Base-by-base conservation (phyloP, 2,113 vertebrate species). In the Dasyprocta punctata region DNA sequence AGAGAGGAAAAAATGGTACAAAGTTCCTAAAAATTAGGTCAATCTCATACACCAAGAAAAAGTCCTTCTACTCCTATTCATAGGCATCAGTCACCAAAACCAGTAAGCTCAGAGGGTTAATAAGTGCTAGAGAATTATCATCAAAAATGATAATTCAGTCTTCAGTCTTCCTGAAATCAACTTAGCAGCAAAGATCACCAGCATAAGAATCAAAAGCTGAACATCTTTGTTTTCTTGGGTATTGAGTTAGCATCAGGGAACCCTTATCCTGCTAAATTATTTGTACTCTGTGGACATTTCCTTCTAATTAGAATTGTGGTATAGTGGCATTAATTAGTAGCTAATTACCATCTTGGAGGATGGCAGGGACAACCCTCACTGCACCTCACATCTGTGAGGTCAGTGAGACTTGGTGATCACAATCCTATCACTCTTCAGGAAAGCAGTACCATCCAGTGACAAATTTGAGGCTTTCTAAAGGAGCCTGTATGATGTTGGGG, bases 191-290 rank as follows among this genome's bases (percentile, higher is more conserved):
- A 83, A 95, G 78, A 58, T n/a, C 3, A 33, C 54, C 19, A 52
- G 30, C 63, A 49, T 58, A 86, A 69, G 54, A 90, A 89, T 97
- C 85, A 54, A 91, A 96, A 93, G 65, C 36, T 54, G 75, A 87
- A 65, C 2, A 56, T 28, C 67, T 86, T 77, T 33, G 69, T 41
- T 69, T 80, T 54, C 10, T 26, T 8, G 12, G 26, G 38, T 24
- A 1, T 7, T 38, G 1, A 4, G 44, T 44, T 4, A 75, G 73
- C 93, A 52, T 61, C 16, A 7, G 67, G 24, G 60, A 52, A 36
- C 52, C 8, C 10, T 80, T 38, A 41, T 61, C 75, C 60, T 96
- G 47, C 47, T 69, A 49, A 82, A 77, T 86, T 6, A 33, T 30
- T 58, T 93, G 56, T 63, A 58, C 38, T 69, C n/a, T 38, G 2